A percentile compares a stretch with the other conserved stretches of the same genome.
phyloP scores from a whole-genome alignment of 2,888 invertebrate genomes.

The Orthosia gothica region DNA sequence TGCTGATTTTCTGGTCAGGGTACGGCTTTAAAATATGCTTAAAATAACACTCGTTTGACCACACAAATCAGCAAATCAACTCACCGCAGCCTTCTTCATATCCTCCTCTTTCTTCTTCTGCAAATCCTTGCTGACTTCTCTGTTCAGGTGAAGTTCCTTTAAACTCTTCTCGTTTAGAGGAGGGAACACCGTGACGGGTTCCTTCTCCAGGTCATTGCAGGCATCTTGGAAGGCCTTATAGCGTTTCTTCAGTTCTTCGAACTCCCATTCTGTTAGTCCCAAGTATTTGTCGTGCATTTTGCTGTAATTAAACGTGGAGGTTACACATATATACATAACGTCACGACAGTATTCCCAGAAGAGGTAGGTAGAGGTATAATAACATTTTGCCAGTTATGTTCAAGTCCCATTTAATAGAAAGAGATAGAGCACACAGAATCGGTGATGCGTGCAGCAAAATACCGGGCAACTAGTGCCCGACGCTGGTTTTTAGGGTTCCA shows the following conservation, averaged over 20 bases:
- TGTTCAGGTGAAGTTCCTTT: constrained; percentile 77
- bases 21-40: too few relatives aligned
- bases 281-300: constrained; percentile 52
- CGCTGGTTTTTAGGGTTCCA: too few relatives aligned
- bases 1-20: too few relatives aligned
- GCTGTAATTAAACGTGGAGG: constrained; percentile 10
- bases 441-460: too few relatives aligned
- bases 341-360: too few relatives aligned
- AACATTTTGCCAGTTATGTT: too few relatives aligned
- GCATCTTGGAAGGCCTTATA: constrained; percentile 65
- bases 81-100: constrained; percentile 75
- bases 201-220: constrained; percentile 49
- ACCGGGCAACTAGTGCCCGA: too few relatives aligned
- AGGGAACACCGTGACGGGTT: constrained; percentile 75
- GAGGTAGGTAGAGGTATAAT: too few relatives aligned
- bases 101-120: constrained; percentile 83
- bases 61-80: constrained; percentile 10
- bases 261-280: constrained; percentile 65
- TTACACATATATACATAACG: too few relatives aligned
- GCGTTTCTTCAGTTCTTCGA: constrained; percentile 55
- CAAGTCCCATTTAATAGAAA: too few relatives aligned
- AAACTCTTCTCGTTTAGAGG: constrained; percentile 67
- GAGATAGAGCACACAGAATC: too few relatives aligned
- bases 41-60: too few relatives aligned
- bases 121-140: constrained; percentile 79